Percentiles rank a stretch among this genome's conserved stretches.
Conservation (phyloP, 2,113 vertebrate species). For the Poecile atricapillus region DNA sequence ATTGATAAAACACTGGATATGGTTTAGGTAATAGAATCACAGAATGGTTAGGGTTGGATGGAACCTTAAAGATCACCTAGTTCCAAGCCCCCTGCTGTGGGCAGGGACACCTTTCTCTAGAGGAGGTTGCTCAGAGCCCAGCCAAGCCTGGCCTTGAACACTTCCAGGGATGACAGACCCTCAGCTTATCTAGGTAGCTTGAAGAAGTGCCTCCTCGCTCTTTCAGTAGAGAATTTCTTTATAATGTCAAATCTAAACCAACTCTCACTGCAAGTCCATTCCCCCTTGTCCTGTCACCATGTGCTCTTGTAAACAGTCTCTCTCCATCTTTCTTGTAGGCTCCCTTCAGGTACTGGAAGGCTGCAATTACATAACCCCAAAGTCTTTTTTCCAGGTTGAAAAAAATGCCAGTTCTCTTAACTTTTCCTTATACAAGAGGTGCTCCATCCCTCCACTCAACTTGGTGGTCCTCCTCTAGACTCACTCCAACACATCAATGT, state of each 20-base stretch:
- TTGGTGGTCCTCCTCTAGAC: neutral
- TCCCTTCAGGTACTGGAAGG: neutral
- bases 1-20: neutral
- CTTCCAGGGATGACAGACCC: neutral
- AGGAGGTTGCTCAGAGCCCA: neutral
- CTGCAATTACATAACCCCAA: fast-evolving
- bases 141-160: neutral
- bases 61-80: neutral
- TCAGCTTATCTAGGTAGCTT: neutral
- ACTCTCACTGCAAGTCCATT: neutral
- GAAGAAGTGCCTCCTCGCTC: neutral
- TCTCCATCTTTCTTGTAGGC: neutral
- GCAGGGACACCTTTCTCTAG: neutral
- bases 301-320: neutral
- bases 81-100: neutral
- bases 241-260: neutral
- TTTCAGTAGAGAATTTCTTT: neutral
- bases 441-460: neutral
- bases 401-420: neutral
- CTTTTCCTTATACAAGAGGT: neutral
- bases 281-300: fast-evolving
- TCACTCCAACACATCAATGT: fast-evolving
- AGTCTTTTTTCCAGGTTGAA: neutral
- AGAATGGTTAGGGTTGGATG: neutral
- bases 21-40: neutral